Evolutionary conservation across 2,113 vertebrate species (phyloP).

Genomic region (Thunnus maccoyii): DNA sequence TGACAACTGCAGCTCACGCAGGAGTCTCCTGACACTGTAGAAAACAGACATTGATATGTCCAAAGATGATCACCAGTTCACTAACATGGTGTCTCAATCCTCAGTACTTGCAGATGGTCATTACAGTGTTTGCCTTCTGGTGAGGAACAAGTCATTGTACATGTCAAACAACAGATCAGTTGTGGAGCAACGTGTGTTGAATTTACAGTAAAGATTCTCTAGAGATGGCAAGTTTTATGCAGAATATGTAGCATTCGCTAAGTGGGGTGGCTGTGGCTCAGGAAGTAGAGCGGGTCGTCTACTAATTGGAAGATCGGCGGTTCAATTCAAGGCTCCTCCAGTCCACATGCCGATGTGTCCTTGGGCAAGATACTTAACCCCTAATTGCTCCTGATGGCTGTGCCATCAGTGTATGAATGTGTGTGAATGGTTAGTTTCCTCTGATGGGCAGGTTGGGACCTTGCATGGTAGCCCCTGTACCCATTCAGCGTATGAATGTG

Average conservation of each 20-base stretch:
- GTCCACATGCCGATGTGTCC: no score
- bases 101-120: not conserved
- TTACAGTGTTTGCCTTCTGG: constrained; percentile 23
- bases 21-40: constrained; percentile 45
- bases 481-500: no score
- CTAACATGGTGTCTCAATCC: constrained; percentile 21
- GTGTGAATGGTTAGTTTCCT: no score
- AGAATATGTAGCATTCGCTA: not conserved
- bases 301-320: no score
- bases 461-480: no score
- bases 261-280: no score
- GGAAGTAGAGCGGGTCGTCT: no score
- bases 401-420: no score
- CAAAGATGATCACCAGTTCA: constrained; percentile 36
- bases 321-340: no score
- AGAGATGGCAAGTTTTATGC: not conserved
- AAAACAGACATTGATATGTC: constrained; percentile 41
- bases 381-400: no score
- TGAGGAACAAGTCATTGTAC: constrained; percentile 20
- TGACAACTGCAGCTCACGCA: constrained; percentile 51
- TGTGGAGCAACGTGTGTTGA: constrained; percentile 27
- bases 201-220: constrained; percentile 25
- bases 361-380: no score
- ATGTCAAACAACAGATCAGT: constrained; percentile 54
- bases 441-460: no score